Evolutionary conservation across 2,888 invertebrate genomes (phyloP).

Genomic region (Tiliacea aurago): DNA sequence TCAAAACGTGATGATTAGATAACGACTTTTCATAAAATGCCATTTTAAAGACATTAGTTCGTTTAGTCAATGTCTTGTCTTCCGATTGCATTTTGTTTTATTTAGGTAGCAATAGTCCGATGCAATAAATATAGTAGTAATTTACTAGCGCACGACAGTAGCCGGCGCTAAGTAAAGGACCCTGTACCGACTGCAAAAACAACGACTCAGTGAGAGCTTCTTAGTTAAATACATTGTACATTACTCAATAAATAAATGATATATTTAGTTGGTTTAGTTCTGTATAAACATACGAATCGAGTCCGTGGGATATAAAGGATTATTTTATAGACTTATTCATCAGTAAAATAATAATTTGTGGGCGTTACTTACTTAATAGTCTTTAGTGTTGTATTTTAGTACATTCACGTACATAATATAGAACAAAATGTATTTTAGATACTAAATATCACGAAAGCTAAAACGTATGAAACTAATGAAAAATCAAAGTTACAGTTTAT

Average conservation of each 20-base stretch:
- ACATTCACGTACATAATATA: constrained; percentile 64
- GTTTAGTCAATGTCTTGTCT: constrained; percentile 45
- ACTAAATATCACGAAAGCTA: constrained; percentile 60
- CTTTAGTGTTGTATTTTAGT: constrained; percentile 58
- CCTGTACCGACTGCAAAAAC: constrained; percentile 36
- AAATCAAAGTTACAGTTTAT: constrained; percentile 55
- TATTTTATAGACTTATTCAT: constrained; percentile 51
- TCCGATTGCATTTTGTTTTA: constrained; percentile 50
- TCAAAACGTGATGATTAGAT: background rate
- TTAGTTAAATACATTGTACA: constrained; percentile 35
- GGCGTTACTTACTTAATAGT: constrained; percentile 66
- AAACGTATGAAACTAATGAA: constrained; percentile 46
- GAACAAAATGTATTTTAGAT: constrained; percentile 68
- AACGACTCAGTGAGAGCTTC: constrained; percentile 50
- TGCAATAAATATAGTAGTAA: constrained; percentile 23
- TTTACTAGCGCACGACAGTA: background rate
- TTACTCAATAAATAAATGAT: constrained; percentile 32
- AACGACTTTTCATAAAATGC: constrained; percentile 15
- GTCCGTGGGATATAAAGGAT: constrained; percentile 39
- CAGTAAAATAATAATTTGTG: constrained; percentile 50
- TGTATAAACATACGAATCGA: constrained; percentile 21
- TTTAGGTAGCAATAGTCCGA: constrained; percentile 15
- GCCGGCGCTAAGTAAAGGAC: constrained; percentile 2
- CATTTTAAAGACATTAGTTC: constrained; percentile 32
- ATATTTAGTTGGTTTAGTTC: constrained; percentile 30